phyloP scores from a whole-genome alignment of 2,113 vertebrate genomes.

The Caracal caracal region DNA sequence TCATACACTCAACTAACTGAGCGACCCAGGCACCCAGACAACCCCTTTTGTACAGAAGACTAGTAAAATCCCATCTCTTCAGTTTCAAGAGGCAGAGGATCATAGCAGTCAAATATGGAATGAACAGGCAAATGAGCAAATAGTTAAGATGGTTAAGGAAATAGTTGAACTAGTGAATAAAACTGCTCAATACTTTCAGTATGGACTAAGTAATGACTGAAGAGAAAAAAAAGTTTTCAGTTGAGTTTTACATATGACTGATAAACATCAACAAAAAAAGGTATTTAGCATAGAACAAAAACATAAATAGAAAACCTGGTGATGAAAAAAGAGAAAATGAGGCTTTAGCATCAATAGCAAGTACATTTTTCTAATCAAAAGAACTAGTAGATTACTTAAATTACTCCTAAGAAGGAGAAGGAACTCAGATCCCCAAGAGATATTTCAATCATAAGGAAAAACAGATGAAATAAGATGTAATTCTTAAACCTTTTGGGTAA shows the following conservation, averaged over 20 bases:
- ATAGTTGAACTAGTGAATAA: slow-evolving; percentile 29
- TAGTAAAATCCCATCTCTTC: slow-evolving; percentile 36
- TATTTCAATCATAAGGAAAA: not conserved
- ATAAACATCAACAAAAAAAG: not conserved
- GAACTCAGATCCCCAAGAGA: not conserved
- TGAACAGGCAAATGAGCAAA: not conserved
- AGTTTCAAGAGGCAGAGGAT: slow-evolving; percentile 16
- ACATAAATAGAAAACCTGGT: not conserved
- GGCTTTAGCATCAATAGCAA: not conserved
- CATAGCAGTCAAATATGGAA: not conserved
- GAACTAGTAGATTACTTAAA: slow-evolving; percentile 13
- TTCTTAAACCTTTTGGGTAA: not conserved
- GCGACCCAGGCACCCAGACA: too few species aligned
- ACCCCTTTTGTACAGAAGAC: not conserved
- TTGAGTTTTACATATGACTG: not conserved
- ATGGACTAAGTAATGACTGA: not conserved
- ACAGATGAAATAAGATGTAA: not conserved
- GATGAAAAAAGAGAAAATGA: slow-evolving; percentile 25
- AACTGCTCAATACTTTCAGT: slow-evolving; percentile 18
- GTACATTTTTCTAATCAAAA: slow-evolving; percentile 14
- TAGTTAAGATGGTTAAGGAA: slow-evolving; percentile 34
- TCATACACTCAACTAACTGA: too few species aligned
- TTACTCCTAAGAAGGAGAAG: not conserved
- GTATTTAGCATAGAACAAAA: not conserved
- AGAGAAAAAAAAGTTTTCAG: not conserved